Evolutionary conservation across 1,140 invertebrate genomes (phyloP).

Genomic region (Caenorhabditis tropicalis): DNA sequence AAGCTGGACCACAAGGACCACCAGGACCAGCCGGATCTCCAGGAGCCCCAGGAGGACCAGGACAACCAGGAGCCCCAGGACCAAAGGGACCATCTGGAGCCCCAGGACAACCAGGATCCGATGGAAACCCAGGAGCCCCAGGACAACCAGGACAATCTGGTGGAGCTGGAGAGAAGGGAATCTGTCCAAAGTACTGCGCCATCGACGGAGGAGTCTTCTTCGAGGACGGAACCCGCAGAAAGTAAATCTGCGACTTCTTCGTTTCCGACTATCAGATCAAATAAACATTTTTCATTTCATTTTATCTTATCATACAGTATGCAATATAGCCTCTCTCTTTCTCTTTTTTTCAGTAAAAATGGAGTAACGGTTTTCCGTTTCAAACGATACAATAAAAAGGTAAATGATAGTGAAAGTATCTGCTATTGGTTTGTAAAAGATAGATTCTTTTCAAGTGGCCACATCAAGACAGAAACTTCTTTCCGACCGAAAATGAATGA

Average conservation of each 20-base stretch:
- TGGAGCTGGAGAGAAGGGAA: slow-evolving; percentile 64
- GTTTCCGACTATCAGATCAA: background rate
- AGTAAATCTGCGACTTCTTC: background rate
- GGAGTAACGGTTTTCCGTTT: background rate
- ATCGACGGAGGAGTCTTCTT: slow-evolving; percentile 71
- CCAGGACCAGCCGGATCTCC: slow-evolving; percentile 37
- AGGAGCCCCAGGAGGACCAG: slow-evolving; percentile 43
- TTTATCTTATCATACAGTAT: background rate
- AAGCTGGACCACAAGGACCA: slow-evolving; percentile 50
- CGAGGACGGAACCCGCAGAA: slow-evolving; percentile 64
- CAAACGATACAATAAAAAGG: background rate
- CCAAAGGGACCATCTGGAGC: slow-evolving; percentile 52
- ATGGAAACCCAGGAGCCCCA: slow-evolving; percentile 51
- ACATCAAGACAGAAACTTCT: background rate
- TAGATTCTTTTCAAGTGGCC: background rate
- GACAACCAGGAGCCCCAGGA: slow-evolving; percentile 49
- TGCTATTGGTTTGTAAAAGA: slow-evolving; percentile 1
- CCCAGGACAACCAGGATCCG: slow-evolving; percentile 51
- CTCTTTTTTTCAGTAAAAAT: background rate
- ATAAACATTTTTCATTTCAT: slow-evolving; percentile 16
- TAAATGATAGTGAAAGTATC: background rate
- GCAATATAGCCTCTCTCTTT: background rate
- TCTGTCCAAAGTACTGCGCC: slow-evolving; percentile 70
- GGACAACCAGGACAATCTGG: slow-evolving; percentile 49
- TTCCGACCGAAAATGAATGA: background rate